Conservation (phyloP, 1,140 invertebrate species). For the Procambarus clarkii region DNA sequence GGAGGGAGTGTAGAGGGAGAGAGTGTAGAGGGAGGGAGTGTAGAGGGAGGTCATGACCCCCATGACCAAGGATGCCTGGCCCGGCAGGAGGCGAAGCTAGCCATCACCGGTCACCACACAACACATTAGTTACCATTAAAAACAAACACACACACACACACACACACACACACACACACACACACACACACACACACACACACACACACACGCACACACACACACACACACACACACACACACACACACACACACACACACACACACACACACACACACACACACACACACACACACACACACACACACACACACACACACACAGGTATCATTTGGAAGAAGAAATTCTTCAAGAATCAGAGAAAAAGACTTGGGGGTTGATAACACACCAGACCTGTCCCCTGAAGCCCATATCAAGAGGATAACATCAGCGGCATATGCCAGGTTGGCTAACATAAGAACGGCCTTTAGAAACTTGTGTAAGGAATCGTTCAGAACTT, state of each 20-base stretch:
- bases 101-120: constrained; percentile 32
- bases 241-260: constrained; percentile 47
- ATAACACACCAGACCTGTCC: no score
- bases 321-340: no score
- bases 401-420: no score
- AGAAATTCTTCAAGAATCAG: no score
- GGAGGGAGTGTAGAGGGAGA: neutral
- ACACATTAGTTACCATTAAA: constrained; percentile 58
- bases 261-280: constrained; percentile 40
- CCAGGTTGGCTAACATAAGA: no score
- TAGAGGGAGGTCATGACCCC: constrained; percentile 34
- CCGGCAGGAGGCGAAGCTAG: constrained; percentile 28
- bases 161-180: constrained; percentile 22
- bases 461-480: no score
- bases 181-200: constrained; percentile 24
- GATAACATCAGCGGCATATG: no score
- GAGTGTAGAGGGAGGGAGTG: neutral
- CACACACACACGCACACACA: constrained; percentile 24
- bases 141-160: constrained; percentile 31
- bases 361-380: no score
- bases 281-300: constrained; percentile 41
- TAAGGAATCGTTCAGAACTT: no score
- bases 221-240: constrained; percentile 42
- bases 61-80: constrained; percentile 1
- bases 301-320: constrained; percentile 15